Conservation (phyloP, 2,888 invertebrate genomes). For the Sinhomidia bicolor region DNA sequence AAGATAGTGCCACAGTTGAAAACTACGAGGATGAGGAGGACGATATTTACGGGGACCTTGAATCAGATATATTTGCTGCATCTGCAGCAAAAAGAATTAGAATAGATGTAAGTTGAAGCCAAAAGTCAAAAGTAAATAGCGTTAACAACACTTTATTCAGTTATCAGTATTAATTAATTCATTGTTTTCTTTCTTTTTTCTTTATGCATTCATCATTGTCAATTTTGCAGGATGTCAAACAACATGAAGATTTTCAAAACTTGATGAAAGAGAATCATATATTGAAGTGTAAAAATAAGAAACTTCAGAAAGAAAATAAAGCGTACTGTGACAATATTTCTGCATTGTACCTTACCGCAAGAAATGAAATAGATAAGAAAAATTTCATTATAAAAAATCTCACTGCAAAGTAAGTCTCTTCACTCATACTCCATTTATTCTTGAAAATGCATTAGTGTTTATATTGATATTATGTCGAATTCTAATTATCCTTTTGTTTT, state of each 20-base stretch:
- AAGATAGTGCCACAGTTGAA: neutral
- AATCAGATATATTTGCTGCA: conserved; percentile 66
- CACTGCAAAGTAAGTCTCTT: conserved; percentile 52
- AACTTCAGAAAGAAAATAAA: conserved; percentile 63
- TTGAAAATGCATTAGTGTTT: neutral
- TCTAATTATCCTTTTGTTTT: no score
- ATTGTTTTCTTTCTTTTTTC: no score
- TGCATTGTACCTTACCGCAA: conserved; percentile 70
- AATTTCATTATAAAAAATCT: conserved; percentile 69
- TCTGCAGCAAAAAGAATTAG: conserved; percentile 29
- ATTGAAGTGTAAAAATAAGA: conserved; percentile 50
- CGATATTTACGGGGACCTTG: conserved; percentile 75
- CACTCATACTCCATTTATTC: neutral
- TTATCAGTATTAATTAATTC: no score
- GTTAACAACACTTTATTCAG: no score
- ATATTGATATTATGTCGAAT: no score
- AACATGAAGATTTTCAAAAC: conserved; percentile 35
- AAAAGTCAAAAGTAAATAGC: no score
- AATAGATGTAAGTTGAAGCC: conserved; percentile 18
- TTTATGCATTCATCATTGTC: no score
- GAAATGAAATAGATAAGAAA: conserved; percentile 74
- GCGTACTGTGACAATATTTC: conserved; percentile 66
- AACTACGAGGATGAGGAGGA: conserved; percentile 51
- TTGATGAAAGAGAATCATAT: conserved; percentile 47
- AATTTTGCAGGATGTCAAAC: conserved; percentile 7